Evolutionary conservation across 2,113 vertebrate species (phyloP), one percentile per base, ranked within the genome.

Genomic region (Craseonycteris thonglongyai): DNA sequence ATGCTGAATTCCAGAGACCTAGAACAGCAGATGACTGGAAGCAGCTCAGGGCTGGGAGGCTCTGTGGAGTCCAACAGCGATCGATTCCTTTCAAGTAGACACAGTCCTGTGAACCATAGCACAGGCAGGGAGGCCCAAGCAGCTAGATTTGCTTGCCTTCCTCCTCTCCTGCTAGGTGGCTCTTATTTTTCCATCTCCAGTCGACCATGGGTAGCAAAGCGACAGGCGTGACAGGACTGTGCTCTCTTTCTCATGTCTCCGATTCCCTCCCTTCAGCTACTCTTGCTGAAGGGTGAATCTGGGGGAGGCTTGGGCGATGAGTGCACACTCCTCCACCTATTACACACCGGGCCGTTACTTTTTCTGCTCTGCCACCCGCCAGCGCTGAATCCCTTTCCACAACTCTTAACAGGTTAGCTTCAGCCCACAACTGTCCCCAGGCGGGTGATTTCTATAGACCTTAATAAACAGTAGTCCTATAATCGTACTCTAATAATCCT

Each of bases 41-140:
- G 68, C 81, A 26, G 76, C 68, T 66, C 69, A 85, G 96, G 79
- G 89, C n/a, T n/a, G n/a, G n/a, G n/a, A n/a, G 91, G 95, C 83
- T 66, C 92, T 68, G 15, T 72, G 38, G 94, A 68, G 85, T 88
- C 71, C 66, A 68, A 35, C 38, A 49, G 93, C 3, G 1, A n/a
- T n/a, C n/a, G n/a, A 35, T 90, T 84, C 66, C 89, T 85, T 69
- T 66, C 19, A 51, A 92, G 51, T 74, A 90, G 82, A 83, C 35
- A 33, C 58, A 22, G 66, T 49, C 15, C 38, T 91, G 66, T 68
- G 22, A 80, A 68, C 80, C 26, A 71, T 49, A 51, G 81, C 56
- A 45, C 51, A 78, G 95, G 92, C 90, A 82, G 85, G 0, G 18
- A 66, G 80, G 79, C 90, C 56, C 90, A 24, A 10, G n/a, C 1